Conservation (phyloP, 2,888 invertebrate species). For the Melieria crassipennis region DNA sequence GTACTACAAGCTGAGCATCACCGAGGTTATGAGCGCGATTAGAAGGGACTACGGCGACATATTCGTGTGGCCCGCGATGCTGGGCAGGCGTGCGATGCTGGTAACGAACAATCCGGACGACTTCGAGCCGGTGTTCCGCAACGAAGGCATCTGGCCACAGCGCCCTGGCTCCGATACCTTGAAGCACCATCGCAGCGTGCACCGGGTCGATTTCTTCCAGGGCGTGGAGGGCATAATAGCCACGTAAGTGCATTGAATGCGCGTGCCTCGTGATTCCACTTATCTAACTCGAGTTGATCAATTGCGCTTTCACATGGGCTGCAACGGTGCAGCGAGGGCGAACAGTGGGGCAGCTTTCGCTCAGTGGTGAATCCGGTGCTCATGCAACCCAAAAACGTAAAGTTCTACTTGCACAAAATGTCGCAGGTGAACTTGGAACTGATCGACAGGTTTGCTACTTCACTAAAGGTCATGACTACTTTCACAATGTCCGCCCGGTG, state of each 20-base stretch:
- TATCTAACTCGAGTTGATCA: no score
- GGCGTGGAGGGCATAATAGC: no score
- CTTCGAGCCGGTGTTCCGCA: no score
- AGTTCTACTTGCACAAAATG: slow-evolving; percentile 68
- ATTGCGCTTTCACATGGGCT: no score
- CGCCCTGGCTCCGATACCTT: no score
- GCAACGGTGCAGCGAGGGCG: slow-evolving; percentile 61
- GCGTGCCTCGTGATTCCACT: no score
- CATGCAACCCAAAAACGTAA: slow-evolving; percentile 71
- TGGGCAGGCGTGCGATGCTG: not conserved
- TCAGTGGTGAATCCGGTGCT: slow-evolving; percentile 75
- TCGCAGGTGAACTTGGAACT: slow-evolving; percentile 67
- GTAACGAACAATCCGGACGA: slow-evolving; percentile 12
- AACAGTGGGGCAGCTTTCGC: slow-evolving; percentile 74
- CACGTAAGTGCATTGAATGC: no score
- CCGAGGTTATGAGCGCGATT: not conserved
- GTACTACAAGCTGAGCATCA: slow-evolving; percentile 6
- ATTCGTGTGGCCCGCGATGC: slow-evolving; percentile 1
- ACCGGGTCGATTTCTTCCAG: no score
- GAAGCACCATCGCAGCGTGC: no score
- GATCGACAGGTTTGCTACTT: slow-evolving; percentile 51
- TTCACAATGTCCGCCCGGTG: not conserved
- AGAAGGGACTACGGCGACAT: not conserved
- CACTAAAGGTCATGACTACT: not conserved
- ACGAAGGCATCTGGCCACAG: no score